Percentiles rank a stretch among this genome's conserved stretches.
These are phyloP conservation scores for Embiotoca jacksoni DNA, from an alignment of 2,113 vertebrate species.

Conservation along the genomic window DNA sequence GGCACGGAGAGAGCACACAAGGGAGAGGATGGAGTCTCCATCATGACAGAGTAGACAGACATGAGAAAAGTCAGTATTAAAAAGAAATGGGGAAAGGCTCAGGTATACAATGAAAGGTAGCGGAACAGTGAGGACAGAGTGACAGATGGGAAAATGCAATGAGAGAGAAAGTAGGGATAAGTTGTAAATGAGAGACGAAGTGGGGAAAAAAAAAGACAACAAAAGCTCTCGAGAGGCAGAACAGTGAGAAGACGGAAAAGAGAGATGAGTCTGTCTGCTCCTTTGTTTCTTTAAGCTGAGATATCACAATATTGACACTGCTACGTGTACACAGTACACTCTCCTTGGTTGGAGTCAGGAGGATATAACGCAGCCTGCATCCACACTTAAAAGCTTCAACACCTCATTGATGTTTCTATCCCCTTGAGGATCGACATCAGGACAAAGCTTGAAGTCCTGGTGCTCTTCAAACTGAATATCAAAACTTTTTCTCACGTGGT, in stretches of 20 bases:
- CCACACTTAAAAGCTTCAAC: conserved; percentile 62
- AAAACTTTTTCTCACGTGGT: conserved; percentile 39
- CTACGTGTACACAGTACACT: conserved; percentile 34
- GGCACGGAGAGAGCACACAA: not conserved
- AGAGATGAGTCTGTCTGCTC: conserved; percentile 16
- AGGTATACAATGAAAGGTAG: not conserved
- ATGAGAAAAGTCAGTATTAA: not conserved
- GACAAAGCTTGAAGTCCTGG: conserved; percentile 52
- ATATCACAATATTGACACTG: conserved; percentile 56
- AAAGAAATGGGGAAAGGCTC: not conserved
- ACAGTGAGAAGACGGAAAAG: not conserved
- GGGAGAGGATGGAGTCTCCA: not conserved
- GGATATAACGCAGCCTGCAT: conserved; percentile 49
- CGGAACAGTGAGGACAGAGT: not conserved
- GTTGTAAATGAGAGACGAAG: conserved; percentile 34
- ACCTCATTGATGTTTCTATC: conserved; percentile 65
- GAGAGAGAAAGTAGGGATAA: conserved; percentile 4
- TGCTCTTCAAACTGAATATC: conserved; percentile 66
- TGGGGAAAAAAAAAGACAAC: conserved; percentile 16
- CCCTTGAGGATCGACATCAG: conserved; percentile 50
- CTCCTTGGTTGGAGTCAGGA: conserved; percentile 58
- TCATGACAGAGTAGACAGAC: conserved; percentile 3
- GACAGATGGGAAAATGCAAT: conserved; percentile 16
- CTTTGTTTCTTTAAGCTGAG: conserved; percentile 37
- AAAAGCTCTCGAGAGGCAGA: conserved; percentile 5